These are phyloP conservation scores for Laupala kohalensis DNA, from an alignment of 1,140 invertebrate species.

Conservation along the genomic window DNA sequence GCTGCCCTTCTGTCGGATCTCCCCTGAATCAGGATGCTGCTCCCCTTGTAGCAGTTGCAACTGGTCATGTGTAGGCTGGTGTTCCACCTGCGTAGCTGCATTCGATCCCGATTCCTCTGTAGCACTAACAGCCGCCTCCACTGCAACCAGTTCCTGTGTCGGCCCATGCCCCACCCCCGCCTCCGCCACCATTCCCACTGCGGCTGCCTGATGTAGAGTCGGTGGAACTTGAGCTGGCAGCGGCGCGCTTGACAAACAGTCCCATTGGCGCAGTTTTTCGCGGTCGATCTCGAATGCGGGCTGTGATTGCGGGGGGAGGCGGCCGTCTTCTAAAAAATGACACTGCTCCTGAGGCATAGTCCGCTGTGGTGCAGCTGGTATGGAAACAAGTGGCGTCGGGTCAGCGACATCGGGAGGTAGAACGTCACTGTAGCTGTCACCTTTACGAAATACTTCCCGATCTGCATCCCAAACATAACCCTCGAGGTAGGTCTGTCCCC, in stretches of 20 bases:
- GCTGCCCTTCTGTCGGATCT: background rate
- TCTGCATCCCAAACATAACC: conserved; percentile 35
- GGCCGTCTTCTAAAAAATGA: conserved; percentile 39
- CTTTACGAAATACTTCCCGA: conserved; percentile 24
- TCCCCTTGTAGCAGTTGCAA: background rate
- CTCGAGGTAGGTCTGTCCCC: conserved; percentile 24
- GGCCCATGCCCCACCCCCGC: background rate
- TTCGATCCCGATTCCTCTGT: background rate
- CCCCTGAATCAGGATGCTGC: background rate
- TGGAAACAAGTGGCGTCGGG: no score
- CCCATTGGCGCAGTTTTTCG: conserved; percentile 74
- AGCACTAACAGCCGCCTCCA: background rate
- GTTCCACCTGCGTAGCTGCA: background rate
- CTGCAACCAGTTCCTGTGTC: background rate
- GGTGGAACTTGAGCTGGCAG: conserved; percentile 3
- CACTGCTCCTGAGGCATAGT: conserved; percentile 11
- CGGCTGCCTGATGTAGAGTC: background rate
- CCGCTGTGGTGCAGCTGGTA: background rate
- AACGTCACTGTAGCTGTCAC: conserved; percentile 8
- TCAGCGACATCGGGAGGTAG: background rate
- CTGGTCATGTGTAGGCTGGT: conserved; percentile 6
- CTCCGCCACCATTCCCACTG: background rate
- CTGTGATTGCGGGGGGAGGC: conserved; percentile 13
- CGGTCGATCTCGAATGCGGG: conserved; percentile 59
- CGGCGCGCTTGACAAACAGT: conserved; percentile 66